Conservation (phyloP, 1,140 invertebrate genomes). For the Zaprionus nigranus region DNA sequence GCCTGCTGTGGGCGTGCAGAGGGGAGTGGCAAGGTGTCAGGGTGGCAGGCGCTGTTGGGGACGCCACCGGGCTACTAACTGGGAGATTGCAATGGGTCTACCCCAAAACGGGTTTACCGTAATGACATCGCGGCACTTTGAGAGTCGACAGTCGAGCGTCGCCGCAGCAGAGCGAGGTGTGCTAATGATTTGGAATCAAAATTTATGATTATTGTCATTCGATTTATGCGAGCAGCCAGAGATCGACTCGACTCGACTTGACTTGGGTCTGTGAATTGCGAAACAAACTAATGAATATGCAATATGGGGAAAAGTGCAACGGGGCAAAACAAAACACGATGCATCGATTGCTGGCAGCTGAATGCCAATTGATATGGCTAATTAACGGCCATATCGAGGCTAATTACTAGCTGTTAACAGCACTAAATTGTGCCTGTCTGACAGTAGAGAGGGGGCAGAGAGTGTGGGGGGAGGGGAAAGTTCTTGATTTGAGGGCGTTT, state of each 20-base stretch:
- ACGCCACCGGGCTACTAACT: background rate
- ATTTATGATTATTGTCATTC: conserved; percentile 70
- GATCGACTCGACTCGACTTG: background rate
- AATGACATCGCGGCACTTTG: conserved; percentile 49
- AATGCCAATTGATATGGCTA: conserved; percentile 63
- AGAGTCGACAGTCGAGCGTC: background rate
- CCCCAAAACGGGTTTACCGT: conserved; percentile 55
- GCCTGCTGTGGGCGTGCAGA: conserved; percentile 3
- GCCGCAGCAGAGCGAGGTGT: conserved; percentile 47
- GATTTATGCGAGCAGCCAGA: conserved; percentile 59
- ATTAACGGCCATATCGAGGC: conserved; percentile 69
- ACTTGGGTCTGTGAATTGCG: background rate
- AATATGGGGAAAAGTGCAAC: conserved; percentile 35
- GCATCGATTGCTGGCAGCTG: conserved; percentile 9
- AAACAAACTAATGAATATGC: conserved; percentile 61
- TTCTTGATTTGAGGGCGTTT: conserved; percentile 27
- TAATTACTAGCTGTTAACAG: conserved; percentile 81
- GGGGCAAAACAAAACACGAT: conserved; percentile 43
- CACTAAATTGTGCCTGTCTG: conserved; percentile 69
- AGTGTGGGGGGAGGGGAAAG: background rate
- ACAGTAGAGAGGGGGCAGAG: conserved; percentile 28
- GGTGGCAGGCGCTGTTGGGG: conserved; percentile 7
- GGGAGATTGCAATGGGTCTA: conserved; percentile 18
- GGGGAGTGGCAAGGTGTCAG: background rate
- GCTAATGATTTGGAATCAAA: conserved; percentile 77